A percentile compares a stretch with the other conserved stretches of the same genome.
Conservation (phyloP, 2,113 vertebrate species). For the Struthidea cinerea region DNA sequence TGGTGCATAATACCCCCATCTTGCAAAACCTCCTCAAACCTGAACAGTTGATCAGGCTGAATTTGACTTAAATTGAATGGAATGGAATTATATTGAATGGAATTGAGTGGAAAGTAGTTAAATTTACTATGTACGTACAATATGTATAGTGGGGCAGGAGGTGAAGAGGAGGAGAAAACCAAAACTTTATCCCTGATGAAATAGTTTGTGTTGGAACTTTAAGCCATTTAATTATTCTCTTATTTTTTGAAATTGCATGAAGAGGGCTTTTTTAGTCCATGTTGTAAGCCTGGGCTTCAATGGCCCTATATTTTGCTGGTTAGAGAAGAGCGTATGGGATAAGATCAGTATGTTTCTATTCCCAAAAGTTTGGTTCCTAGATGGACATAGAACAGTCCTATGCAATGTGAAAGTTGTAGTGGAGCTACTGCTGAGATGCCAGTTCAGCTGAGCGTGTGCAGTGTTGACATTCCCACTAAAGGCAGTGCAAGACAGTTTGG, state of each 20-base stretch:
- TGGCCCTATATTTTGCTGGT: background rate
- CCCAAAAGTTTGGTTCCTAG: background rate
- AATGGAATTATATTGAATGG: background rate
- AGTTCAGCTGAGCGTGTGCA: background rate
- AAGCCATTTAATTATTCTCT: background rate
- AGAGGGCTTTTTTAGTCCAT: fast-evolving
- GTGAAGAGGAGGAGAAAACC: background rate
- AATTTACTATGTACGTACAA: fast-evolving
- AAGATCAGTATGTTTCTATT: background rate
- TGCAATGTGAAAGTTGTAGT: background rate
- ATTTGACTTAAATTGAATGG: background rate
- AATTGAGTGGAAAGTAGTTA: background rate
- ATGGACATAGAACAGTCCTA: background rate
- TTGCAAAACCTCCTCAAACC: background rate
- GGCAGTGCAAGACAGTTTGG: background rate
- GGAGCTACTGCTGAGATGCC: background rate
- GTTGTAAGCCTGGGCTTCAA: background rate
- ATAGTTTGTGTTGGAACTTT: background rate
- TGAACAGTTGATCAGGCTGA: background rate
- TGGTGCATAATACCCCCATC: background rate
- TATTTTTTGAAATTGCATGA: background rate
- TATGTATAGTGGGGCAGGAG: fast-evolving
- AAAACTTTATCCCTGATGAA: background rate
- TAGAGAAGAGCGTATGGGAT: background rate
- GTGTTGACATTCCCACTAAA: background rate